A percentile compares a stretch with the other conserved stretches of the same genome.
Conservation (phyloP, 2,113 vertebrate genomes). For the Thinocorus orbignyianus region DNA sequence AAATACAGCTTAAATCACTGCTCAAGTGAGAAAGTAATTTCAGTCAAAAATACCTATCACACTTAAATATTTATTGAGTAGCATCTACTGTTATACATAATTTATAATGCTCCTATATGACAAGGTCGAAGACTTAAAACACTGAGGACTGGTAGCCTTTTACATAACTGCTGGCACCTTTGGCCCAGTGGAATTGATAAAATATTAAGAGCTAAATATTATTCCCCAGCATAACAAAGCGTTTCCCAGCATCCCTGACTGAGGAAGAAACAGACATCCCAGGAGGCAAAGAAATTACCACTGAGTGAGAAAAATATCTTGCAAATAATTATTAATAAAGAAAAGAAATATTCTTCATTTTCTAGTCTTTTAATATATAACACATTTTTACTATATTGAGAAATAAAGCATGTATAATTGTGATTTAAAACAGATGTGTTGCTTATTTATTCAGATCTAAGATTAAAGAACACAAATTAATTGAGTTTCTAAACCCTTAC, state of each 20-base stretch:
- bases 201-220: not conserved
- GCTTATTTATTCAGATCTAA: not conserved
- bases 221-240: not conserved
- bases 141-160: not conserved
- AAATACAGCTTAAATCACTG: conserved; percentile 68
- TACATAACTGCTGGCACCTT: not conserved
- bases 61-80: conserved; percentile 73
- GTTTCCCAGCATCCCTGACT: not conserved
- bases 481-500: not conserved
- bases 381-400: not conserved
- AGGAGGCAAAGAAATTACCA: not conserved
- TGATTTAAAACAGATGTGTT: not conserved
- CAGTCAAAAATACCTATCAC: conserved; percentile 63
- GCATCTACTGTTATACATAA: conserved; percentile 60
- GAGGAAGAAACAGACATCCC: not conserved
- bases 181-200: not conserved
- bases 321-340: not conserved
- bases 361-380: not conserved
- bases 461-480: conserved; percentile 10
- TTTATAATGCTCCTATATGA: conserved; percentile 42
- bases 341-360: not conserved
- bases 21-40: conserved; percentile 68
- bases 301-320: not conserved
- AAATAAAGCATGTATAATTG: not conserved
- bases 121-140: conserved; percentile 31